Base-by-base conservation (phyloP, 1,140 invertebrate genomes). In the Arctopsyche grandis region DNA sequence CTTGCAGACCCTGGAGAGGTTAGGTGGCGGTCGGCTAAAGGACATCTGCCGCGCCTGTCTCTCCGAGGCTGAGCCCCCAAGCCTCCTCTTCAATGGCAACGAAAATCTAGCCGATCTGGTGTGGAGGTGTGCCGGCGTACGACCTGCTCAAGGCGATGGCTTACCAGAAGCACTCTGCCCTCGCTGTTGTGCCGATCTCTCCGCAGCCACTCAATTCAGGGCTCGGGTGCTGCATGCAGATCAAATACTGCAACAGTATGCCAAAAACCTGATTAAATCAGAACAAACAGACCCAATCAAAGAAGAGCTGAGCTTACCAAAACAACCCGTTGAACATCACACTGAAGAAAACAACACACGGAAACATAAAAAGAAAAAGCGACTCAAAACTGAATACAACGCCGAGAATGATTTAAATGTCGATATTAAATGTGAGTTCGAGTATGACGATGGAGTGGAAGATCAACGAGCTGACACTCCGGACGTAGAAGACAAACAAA, bases 41-140 rank as follows among this genome's bases (percentile, higher is more conserved):
- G 14, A 5, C 0, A 0, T 26, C 24, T 66, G 63, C 24, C 5
- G 63, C 5, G 21, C 63, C 3, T 66, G 63, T 26, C 63, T 66
- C n/a, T 9, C 5, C 0, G 3, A 26, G 1, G 63, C 63, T 1
- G 63, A 66, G 9, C 63, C 63, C 26, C 24, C 63, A 10, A 9
- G 3, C 10, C 24, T 5, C 24, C 21, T 75, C 9, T 75, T 58
- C 22, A 24, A 56, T 16, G 22, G 21, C 9, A 1, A 24, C 3
- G 46, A 75, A 16, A 12, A 0, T 0, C 29, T 63, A 4, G 71
- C 24, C 7, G 48, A 74, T 9, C 22, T 56, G 74, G 9, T 76
- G 24, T 58, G 21, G 74, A 26, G 9, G 9, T 76, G 56, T 22
- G 14, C 58, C 10, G 56, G 74, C 5, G n/a, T 76, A 38, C 56